Conservation (phyloP, 2,113 vertebrate genomes). For the Limanda limanda region DNA sequence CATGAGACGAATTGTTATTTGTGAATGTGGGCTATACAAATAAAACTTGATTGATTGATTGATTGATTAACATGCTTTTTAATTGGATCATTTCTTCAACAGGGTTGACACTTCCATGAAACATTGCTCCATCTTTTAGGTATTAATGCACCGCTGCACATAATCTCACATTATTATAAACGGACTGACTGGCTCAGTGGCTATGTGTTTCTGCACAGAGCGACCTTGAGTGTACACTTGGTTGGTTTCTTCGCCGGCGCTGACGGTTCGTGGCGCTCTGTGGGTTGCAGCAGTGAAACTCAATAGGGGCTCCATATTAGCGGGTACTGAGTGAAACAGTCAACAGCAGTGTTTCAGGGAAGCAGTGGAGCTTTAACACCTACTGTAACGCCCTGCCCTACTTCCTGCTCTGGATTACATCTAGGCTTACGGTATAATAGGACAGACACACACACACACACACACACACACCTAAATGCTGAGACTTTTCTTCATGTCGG, state of each 20-base stretch:
- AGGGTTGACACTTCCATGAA: conserved; percentile 11
- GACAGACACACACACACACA: conserved; percentile 1
- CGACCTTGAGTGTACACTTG: conserved; percentile 58
- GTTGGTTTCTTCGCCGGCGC: conserved; percentile 22
- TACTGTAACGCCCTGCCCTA: conserved; percentile 66
- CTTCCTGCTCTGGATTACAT: conserved; percentile 78
- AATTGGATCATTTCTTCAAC: conserved; percentile 16
- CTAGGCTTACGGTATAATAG: conserved; percentile 49
- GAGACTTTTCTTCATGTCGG: conserved; percentile 5
- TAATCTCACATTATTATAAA: conserved; percentile 32
- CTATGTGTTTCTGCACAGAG: conserved; percentile 11
- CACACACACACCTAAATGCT: conserved; percentile 20
- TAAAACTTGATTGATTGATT: no score
- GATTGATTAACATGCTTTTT: conserved; percentile 12
- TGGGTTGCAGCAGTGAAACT: conserved; percentile 51
- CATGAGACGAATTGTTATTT: no score
- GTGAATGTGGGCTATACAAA: no score
- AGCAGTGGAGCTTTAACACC: conserved; percentile 75
- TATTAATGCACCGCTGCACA: conserved; percentile 36
- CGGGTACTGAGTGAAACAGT: conserved; percentile 78
- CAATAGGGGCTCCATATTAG: conserved; percentile 72
- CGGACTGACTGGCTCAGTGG: neutral
- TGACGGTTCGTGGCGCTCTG: conserved; percentile 36
- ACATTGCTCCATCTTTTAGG: conserved; percentile 9
- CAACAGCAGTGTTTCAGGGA: conserved; percentile 73